Conservation (phyloP, 1,140 invertebrate species). For the Adoxophyes honmai region DNA sequence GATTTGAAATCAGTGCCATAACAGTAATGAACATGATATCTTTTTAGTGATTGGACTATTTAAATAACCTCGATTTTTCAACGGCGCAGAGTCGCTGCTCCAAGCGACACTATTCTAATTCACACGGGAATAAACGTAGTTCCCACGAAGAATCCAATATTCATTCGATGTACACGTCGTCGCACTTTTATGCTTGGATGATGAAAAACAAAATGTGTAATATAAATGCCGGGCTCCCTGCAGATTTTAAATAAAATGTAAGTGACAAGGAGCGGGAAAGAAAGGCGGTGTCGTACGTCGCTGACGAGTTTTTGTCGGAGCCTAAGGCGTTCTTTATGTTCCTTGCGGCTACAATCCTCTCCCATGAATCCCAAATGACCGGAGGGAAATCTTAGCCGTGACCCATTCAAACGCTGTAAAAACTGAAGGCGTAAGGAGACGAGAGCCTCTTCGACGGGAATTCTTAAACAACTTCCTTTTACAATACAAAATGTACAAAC, state of each 20-base stretch:
- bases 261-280: constrained; percentile 36
- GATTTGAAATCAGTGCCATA: no score
- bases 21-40: no score
- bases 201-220: constrained; percentile 28
- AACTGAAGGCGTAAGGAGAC: constrained; percentile 23
- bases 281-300: constrained; percentile 48
- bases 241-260: constrained; percentile 49
- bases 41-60: no score
- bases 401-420: constrained; percentile 69
- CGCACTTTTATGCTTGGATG: constrained; percentile 20
- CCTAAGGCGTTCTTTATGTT: constrained; percentile 70
- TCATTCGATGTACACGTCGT: constrained; percentile 12
- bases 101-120: constrained; percentile 3
- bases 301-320: constrained; percentile 56
- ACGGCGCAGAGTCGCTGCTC: not conserved
- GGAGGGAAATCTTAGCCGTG: constrained; percentile 77
- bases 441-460: constrained; percentile 10
- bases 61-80: no score
- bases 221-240: constrained; percentile 35
- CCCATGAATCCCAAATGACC: constrained; percentile 78
- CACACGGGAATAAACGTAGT: not conserved
- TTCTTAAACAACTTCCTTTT: constrained; percentile 3
- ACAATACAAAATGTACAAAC: not conserved
- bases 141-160: constrained; percentile 4
- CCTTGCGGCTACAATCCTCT: constrained; percentile 71